Base-by-base conservation (phyloP, 2,113 vertebrate genomes). In the Sylvietta virens region DNA sequence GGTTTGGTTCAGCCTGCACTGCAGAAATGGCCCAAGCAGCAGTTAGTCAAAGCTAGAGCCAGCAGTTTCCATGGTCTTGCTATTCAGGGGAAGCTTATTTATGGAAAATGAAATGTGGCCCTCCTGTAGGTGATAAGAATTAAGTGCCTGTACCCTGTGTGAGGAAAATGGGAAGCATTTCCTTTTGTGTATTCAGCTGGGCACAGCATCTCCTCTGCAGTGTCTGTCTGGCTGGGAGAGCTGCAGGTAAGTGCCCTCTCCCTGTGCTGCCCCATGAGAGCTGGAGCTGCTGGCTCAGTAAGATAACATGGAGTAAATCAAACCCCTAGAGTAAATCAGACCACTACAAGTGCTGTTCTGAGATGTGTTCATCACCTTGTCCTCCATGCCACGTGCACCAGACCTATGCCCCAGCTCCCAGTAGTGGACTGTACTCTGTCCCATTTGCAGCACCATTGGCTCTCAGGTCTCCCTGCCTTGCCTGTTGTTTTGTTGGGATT, bases 41-140 rank as follows among this genome's bases (percentile, higher is more conserved):
- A 60, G 28, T 64, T n/a, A 40, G 51, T 37, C 74, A 87, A 37
- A 89, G 44, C 15, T 20, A 73, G 37, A 90, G 50, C 31, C n/a
- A 83, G 79, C 45, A 82, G 28, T 40, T 79, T 23, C 62, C 61
- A 21, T 27, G 26, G 26, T 60, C 48, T 37, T 90, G 39, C 26
- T 82, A 23, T 42, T 57, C 45, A 80, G 71, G 50, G 39, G 45
- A 86, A 44, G 44, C 19, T 76, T 72, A 37, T 37, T 76, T 76
- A 65, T 45, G 39, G 76, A 57, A 81, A 76, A 18, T 26, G 13
- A 65, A 82, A 77, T 57, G 48, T 48, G n/a, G n/a, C 85, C 40
- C 33, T 76, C 37, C 45, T 83, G 42, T 69, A 65, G 82, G 39
- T 86, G 58, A 69, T 86, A 89, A 91, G 48, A 91, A 69, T 58